Evolutionary conservation across 1,140 invertebrate genomes (phyloP).

Genomic region (Drosophila azteca): DNA sequence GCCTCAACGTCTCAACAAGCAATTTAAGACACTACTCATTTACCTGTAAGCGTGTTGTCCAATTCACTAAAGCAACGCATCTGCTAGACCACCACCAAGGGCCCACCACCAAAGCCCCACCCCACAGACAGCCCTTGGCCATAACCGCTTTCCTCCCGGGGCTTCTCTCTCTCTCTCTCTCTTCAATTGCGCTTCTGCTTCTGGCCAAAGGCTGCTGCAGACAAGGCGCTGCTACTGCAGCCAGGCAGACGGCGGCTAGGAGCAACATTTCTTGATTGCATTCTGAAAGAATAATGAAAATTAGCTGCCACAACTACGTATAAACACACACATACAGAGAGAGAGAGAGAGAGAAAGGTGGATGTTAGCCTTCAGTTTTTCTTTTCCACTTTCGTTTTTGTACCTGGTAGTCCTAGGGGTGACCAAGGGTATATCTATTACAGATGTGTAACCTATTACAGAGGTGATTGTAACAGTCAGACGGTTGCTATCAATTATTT

Average conservation of each 20-base stretch:
- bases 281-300: constrained; percentile 81
- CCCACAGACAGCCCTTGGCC: constrained; percentile 21
- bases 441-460: no score
- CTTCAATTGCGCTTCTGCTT: constrained; percentile 21
- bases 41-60: constrained; percentile 65
- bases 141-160: constrained; percentile 45
- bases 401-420: neutral
- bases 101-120: neutral
- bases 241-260: constrained; percentile 19
- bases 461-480: no score
- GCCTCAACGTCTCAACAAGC: constrained; percentile 3
- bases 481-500: no score
- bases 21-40: constrained; percentile 54
- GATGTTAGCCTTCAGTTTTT: constrained; percentile 56
- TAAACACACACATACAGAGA: constrained; percentile 24
- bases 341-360: neutral
- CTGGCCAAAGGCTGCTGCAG: constrained; percentile 7
- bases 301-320: constrained; percentile 74
- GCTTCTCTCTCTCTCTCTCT: constrained; percentile 6
- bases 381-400: constrained; percentile 63
- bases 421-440: no score
- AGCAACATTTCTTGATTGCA: constrained; percentile 77
- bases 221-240: constrained; percentile 17
- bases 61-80: constrained; percentile 52
- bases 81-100: constrained; percentile 1